Conservation (phyloP, 2,888 invertebrate genomes). For the Melolontha melolontha region DNA sequence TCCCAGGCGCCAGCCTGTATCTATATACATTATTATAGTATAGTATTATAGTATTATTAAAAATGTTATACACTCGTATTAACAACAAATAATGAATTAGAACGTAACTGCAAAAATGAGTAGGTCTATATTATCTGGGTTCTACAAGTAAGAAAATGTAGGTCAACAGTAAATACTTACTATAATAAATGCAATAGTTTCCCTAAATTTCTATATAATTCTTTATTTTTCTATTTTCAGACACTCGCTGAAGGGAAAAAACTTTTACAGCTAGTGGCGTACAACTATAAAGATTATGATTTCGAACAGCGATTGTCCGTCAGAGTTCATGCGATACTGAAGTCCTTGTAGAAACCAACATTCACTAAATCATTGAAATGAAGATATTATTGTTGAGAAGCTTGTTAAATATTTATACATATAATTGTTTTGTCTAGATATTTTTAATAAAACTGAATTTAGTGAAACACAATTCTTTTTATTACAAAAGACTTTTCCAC, state of each 20-base stretch:
- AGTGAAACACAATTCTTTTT: slow-evolving; percentile 1
- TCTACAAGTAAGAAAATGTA: no score
- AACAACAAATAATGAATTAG: no score
- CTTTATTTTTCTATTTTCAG: slow-evolving; percentile 59
- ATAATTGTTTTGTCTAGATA: slow-evolving; percentile 2
- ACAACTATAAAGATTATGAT: slow-evolving; percentile 73
- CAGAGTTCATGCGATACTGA: slow-evolving; percentile 71
- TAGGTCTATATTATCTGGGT: no score
- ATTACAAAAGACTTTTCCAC: not conserved
- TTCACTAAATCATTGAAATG: not conserved
- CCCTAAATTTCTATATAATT: no score
- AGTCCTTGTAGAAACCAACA: slow-evolving; percentile 49
- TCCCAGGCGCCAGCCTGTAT: no score
- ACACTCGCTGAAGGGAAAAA: slow-evolving; percentile 68
- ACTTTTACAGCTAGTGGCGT: slow-evolving; percentile 66
- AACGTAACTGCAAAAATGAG: no score
- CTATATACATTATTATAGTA: no score
- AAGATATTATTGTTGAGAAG: not conserved
- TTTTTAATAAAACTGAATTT: slow-evolving; percentile 18
- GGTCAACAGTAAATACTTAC: no score
- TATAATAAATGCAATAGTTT: no score
- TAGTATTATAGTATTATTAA: no score
- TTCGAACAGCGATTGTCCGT: slow-evolving; percentile 75
- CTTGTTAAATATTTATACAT: slow-evolving; percentile 6
- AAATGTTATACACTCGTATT: no score